phyloP scores from a whole-genome alignment of 2,113 vertebrate species.

The Redunca redunca region DNA sequence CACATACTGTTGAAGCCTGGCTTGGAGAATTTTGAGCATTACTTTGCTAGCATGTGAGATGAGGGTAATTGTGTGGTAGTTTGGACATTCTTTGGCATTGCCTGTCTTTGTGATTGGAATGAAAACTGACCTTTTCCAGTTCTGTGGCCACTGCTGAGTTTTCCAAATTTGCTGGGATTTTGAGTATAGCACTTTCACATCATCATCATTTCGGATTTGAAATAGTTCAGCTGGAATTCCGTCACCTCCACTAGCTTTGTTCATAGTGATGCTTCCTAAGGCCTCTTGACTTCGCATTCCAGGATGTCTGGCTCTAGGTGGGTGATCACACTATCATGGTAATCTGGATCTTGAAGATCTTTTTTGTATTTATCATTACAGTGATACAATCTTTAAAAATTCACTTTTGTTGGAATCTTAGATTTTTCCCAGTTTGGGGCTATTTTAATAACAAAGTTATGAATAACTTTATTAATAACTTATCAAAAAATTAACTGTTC shows the following conservation, averaged over 20 bases:
- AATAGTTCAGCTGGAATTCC: background rate
- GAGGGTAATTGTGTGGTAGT: too few species aligned
- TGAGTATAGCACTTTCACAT: background rate
- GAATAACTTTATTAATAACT: background rate
- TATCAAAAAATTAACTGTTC: background rate
- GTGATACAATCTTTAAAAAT: background rate
- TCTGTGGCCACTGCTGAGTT: background rate
- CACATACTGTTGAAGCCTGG: background rate
- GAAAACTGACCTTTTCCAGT: background rate
- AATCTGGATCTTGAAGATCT: background rate
- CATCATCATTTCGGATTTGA: background rate
- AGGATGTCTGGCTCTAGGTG: background rate
- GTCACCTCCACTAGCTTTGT: background rate
- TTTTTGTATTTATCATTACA: background rate
- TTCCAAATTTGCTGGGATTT: background rate
- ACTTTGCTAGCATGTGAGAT: background rate
- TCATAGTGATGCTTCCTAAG: background rate
- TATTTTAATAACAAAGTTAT: background rate
- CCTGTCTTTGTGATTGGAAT: background rate
- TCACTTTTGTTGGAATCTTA: background rate
- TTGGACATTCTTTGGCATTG: too few species aligned
- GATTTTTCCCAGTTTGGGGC: background rate
- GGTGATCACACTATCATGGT: background rate
- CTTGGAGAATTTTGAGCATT: background rate
- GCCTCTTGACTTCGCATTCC: background rate